Conservation (phyloP, 2,113 vertebrate genomes). For the Tragelaphus strepsiceros region DNA sequence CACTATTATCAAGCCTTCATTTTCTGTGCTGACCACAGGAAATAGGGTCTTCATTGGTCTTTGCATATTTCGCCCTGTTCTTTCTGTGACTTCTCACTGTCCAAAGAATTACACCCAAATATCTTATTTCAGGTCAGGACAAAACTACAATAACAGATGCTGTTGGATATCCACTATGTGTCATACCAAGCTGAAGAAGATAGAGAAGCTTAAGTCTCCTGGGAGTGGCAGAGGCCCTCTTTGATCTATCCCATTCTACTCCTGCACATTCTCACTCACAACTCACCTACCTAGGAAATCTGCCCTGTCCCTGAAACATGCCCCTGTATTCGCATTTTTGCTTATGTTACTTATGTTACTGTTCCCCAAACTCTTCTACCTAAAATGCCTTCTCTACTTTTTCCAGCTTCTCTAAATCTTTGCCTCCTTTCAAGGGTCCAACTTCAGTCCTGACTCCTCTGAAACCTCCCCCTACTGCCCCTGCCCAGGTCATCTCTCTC, state of each 20-base stretch:
- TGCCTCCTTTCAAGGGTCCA: not conserved
- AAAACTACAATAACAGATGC: not conserved
- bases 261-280: not conserved
- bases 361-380: not conserved
- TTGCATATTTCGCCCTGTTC: not conserved
- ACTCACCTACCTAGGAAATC: not conserved
- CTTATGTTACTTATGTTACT: not conserved
- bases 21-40: not conserved
- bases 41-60: not conserved
- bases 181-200: not conserved
- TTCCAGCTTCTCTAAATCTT: not conserved
- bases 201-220: not conserved
- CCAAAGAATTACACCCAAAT: not conserved
- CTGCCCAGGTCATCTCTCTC: not conserved
- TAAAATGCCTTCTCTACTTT: not conserved
- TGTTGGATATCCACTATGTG: not conserved
- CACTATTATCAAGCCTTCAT: not conserved
- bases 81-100: not conserved
- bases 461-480: not conserved
- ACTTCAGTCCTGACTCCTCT: not conserved
- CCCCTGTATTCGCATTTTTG: not conserved
- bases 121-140: not conserved
- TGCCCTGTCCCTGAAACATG: not conserved
- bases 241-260: not conserved
- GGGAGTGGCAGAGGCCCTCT: not conserved